Conservation (phyloP, 64 coral and sea anemone species). For the Dendronephthya gigantea region DNA sequence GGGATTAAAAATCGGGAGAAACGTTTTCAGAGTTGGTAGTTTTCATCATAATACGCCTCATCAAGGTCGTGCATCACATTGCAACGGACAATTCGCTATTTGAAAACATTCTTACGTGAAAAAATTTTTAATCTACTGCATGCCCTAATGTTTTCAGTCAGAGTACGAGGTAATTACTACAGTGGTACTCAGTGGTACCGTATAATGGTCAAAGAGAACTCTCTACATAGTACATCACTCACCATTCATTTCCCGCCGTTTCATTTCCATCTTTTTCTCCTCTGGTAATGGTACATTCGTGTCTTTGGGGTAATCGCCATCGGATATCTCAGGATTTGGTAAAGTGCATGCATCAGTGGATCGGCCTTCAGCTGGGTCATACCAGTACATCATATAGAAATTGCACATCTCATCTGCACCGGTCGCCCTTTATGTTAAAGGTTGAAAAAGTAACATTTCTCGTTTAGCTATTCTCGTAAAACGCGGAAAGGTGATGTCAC, state of each 20-base stretch:
- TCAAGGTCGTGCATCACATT: too few relatives aligned
- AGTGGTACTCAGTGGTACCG: too few relatives aligned
- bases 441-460: background rate
- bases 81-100: too few relatives aligned
- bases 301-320: constrained; percentile 52
- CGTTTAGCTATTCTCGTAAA: too few relatives aligned
- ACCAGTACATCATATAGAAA: constrained; percentile 96
- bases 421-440: constrained; percentile 44
- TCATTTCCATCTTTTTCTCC: constrained; percentile 75
- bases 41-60: background rate
- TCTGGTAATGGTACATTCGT: constrained; percentile 54
- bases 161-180: too few relatives aligned
- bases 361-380: constrained; percentile 18
- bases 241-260: constrained; percentile 47
- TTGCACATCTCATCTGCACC: constrained; percentile 98
- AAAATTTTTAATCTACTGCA: too few relatives aligned
- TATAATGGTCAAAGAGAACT: too few relatives aligned
- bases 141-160: too few relatives aligned
- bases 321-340: background rate
- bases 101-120: too few relatives aligned
- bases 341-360: background rate
- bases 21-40: background rate
- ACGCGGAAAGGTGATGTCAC: too few relatives aligned
- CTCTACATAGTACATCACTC: too few relatives aligned
- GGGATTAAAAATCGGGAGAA: background rate